A percentile compares a stretch with the other conserved stretches of the same genome.
phyloP scores from a whole-genome alignment of 30 jellyfish, hydroid and myxozoan species.

The Calvadosia cruxmelitensis region DNA sequence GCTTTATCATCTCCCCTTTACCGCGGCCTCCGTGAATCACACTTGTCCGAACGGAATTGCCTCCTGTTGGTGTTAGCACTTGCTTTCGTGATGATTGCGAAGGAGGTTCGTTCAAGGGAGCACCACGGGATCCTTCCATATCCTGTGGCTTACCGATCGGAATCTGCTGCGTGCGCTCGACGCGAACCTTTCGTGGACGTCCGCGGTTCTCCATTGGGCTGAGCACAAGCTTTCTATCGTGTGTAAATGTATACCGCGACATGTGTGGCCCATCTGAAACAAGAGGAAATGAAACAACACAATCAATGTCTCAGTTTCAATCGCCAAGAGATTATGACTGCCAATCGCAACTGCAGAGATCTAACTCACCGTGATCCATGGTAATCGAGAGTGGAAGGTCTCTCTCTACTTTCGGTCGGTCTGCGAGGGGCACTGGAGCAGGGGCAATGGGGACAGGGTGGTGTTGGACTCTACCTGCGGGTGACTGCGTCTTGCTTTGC shows the following conservation, averaged over 20 bases:
- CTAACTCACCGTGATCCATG: background rate
- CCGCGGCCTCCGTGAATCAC: slow-evolving; percentile 52
- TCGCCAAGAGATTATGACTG: too few species aligned
- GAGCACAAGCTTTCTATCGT: slow-evolving; percentile 54
- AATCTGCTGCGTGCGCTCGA: slow-evolving; percentile 66
- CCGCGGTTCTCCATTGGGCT: slow-evolving; percentile 94
- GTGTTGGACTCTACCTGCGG: background rate
- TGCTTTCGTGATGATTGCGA: background rate
- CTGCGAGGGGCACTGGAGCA: slow-evolving; percentile 2
- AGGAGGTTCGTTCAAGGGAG: slow-evolving; percentile 18
- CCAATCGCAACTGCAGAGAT: too few species aligned
- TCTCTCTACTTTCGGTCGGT: background rate
- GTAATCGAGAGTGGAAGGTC: background rate
- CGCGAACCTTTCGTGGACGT: slow-evolving; percentile 87
- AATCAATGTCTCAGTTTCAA: too few species aligned
- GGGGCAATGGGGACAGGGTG: slow-evolving; percentile 19
- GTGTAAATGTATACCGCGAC: slow-evolving; percentile 81
- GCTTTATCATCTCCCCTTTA: background rate
- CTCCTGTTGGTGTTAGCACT: slow-evolving; percentile 4
- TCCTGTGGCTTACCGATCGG: slow-evolving; percentile 85
- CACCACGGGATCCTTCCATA: slow-evolving; percentile 63
- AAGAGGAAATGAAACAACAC: too few species aligned
- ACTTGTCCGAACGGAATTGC: slow-evolving; percentile 68
- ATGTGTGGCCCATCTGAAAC: slow-evolving; percentile 45
- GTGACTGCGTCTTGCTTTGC: too few species aligned